A percentile compares a stretch with the other conserved stretches of the same genome.
These are phyloP conservation scores for Elmis aenea DNA, from an alignment of 2,888 invertebrate species.

Conservation along the genomic window DNA sequence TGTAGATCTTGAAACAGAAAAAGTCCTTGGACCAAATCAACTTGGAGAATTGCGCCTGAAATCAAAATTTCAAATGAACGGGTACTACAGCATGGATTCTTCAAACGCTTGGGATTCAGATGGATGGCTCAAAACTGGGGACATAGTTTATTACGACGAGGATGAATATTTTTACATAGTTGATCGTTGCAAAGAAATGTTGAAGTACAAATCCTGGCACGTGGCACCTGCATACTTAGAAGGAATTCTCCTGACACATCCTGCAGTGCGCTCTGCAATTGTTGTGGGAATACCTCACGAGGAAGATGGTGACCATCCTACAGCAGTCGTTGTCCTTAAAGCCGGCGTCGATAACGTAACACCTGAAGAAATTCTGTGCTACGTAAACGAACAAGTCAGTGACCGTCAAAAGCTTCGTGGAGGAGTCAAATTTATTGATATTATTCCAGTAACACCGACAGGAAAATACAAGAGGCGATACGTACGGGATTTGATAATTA, in stretches of 20 bases:
- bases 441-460: constrained; percentile 18
- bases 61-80: constrained; percentile 38
- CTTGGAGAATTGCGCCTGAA: constrained; percentile 52
- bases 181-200: constrained; percentile 47
- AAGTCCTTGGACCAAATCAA: constrained; percentile 46
- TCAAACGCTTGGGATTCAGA: constrained; percentile 41
- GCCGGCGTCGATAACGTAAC: constrained; percentile 13
- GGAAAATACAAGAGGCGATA: constrained; percentile 19
- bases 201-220: constrained; percentile 49
- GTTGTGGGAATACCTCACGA: constrained; percentile 72
- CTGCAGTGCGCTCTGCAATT: constrained; percentile 70
- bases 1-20: constrained; percentile 45
- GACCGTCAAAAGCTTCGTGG: constrained; percentile 22
- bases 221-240: constrained; percentile 77
- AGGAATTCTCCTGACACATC: constrained; percentile 61
- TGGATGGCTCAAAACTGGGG: constrained; percentile 50
- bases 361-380: constrained; percentile 22
- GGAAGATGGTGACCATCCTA: constrained; percentile 65
- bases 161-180: constrained; percentile 45
- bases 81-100: constrained; percentile 48
- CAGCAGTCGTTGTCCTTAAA: constrained; percentile 53
- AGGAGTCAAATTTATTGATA: constrained; percentile 22
- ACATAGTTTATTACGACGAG: constrained; percentile 48
- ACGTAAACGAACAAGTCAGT: constrained; percentile 21
- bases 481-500: constrained; percentile 8